Base-by-base conservation (phyloP, 2,113 vertebrate genomes). In the Pantherophis guttatus region DNA sequence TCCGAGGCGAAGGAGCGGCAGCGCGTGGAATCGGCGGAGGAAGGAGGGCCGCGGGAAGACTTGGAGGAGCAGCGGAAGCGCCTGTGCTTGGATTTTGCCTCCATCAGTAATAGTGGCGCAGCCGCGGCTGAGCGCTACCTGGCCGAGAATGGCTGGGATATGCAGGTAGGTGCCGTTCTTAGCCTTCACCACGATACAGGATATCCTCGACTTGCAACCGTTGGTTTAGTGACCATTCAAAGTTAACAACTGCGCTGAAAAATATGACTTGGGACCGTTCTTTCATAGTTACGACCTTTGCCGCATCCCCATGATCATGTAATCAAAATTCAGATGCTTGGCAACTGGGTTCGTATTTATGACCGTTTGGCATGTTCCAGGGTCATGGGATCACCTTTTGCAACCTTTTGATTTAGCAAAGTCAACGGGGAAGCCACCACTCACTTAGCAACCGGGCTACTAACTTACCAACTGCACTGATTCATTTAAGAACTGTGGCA, bases 61-160 rank as follows among this genome's bases (percentile, higher is more conserved):
- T 53, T 97, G 58, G 97, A 96, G 91, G 96, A 97, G 93, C 94
- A 92, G 39, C 97, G 98, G 93, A 95, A 26, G 8, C 95, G 94
- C 2, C 94, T 98, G 19, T 99, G 99, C 87, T 96, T 95, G 0
- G 97, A 99, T 91, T 99, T 99, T 91, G 96, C 97, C 2, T 33
- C 94, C 1, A 58, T 99, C 65, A 97, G 98, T 15, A 94, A 96
- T 44, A 97, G 97, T 13, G 98, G 98, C 21, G 39, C 15, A 54
- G 97, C 93, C 0, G 97, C 98, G 86, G 98, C 98, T 23, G 98
- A 97, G 93, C 95, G 98, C 93, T 99, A 97, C 96, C 93, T 99
- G 95, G 97, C 97, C 17, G 97, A 97, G 88, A 98, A 98, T 94
- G 97, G 96, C 29, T 99, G 99, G 99, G 96, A 98, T 29, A 94